Evolutionary conservation across 53 echinoderm and acorn worm species (phyloP).

Genomic region (Stichopus horrens): DNA sequence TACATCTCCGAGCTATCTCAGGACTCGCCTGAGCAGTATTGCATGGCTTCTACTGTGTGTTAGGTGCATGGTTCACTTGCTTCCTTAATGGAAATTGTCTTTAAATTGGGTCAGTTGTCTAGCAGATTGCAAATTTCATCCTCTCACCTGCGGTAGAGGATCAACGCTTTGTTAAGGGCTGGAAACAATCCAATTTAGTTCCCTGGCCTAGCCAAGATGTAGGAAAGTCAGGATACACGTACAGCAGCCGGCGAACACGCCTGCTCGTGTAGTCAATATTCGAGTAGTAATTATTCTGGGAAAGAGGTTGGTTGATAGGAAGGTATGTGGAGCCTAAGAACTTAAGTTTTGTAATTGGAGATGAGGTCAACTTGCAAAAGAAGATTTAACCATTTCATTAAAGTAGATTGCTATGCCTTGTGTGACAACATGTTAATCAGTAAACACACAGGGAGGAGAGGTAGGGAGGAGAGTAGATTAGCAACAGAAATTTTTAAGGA

Average conservation of each 20-base stretch:
- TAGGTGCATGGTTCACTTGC: slow-evolving; percentile 1
- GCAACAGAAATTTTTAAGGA: no score
- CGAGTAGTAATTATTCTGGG: not conserved
- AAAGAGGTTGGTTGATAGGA: not conserved
- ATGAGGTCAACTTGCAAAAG: not conserved
- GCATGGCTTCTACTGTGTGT: not conserved
- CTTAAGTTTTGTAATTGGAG: not conserved
- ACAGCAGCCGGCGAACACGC: not conserved
- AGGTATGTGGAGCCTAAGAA: not conserved
- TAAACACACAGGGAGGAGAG: no score
- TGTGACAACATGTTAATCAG: not conserved
- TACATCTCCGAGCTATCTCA: not conserved
- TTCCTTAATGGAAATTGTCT: slow-evolving; percentile 21
- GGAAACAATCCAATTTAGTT: not conserved
- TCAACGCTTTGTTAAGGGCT: not conserved
- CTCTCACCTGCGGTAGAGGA: not conserved
- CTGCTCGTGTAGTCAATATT: not conserved
- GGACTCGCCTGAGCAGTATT: not conserved
- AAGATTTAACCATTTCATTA: not conserved
- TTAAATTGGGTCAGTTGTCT: slow-evolving; percentile 30
- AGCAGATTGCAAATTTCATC: not conserved
- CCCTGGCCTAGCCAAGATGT: not conserved
- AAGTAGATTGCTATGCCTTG: not conserved
- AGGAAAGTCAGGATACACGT: not conserved
- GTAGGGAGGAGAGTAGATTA: no score